These are phyloP conservation scores for Holothuria glaberrima DNA, from an alignment of 35 echinoderm and acorn worm species.

Conservation along the genomic window DNA sequence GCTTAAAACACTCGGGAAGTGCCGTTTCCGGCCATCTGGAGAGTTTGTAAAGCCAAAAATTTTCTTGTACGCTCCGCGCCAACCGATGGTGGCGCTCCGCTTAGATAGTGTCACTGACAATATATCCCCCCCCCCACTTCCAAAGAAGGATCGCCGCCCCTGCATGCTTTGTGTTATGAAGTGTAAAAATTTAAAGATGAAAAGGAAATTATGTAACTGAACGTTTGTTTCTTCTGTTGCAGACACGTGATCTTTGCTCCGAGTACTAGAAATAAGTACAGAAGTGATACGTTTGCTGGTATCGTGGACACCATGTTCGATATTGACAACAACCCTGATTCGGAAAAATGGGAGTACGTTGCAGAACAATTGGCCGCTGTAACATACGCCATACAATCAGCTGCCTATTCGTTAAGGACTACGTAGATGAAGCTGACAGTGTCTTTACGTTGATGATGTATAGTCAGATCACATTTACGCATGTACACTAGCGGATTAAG, in stretches of 20 bases:
- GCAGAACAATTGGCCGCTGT: conserved; percentile 64
- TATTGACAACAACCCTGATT: conserved; percentile 76
- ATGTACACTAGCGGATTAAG: no score
- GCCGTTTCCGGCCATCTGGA: no score
- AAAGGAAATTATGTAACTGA: neutral
- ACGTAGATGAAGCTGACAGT: neutral
- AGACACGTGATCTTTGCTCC: conserved; percentile 87
- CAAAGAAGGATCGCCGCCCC: no score
- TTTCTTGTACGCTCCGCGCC: no score
- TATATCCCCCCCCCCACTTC: no score
- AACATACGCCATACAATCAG: conserved; percentile 70
- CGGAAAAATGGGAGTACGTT: conserved; percentile 76
- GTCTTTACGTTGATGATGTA: no score
- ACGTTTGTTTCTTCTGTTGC: neutral
- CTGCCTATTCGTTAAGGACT: conserved; percentile 48
- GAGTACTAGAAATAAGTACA: conserved; percentile 76
- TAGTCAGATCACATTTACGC: no score
- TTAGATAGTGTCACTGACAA: no score
- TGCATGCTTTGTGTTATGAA: neutral
- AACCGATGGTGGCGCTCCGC: no score
- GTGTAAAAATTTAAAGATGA: neutral
- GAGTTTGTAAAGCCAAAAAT: no score
- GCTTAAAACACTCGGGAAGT: no score
- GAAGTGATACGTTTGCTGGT: conserved; percentile 79
- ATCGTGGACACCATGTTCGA: conserved; percentile 91